phyloP scores from a whole-genome alignment of 2,797 vertebrate genomes.

The Malurus leucopterus region DNA sequence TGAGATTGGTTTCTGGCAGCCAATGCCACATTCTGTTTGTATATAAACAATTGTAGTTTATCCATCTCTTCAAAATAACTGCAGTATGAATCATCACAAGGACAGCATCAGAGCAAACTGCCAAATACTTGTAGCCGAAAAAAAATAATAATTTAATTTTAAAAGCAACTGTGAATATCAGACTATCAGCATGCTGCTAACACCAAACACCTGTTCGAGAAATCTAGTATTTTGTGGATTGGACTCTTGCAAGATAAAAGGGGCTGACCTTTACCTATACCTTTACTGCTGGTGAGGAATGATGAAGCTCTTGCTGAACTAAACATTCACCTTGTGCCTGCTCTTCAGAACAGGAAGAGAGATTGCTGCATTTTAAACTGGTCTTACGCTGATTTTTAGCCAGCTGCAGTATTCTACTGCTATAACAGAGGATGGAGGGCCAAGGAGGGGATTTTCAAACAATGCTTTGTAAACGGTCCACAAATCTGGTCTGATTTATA shows the following conservation, averaged over 20 bases:
- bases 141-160: background rate
- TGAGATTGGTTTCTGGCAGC: constrained; percentile 1
- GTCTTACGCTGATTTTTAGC: background rate
- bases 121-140: background rate
- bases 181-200: background rate
- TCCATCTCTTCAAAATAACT: constrained; percentile 29
- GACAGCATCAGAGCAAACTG: background rate
- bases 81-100: constrained; percentile 15
- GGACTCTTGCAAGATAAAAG: background rate
- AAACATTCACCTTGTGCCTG: background rate
- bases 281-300: background rate
- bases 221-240: background rate
- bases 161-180: background rate
- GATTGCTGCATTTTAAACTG: background rate
- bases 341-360: background rate
- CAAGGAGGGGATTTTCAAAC: constrained; percentile 10
- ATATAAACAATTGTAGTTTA: constrained; percentile 38
- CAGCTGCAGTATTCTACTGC: background rate
- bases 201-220: background rate
- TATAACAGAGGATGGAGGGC: background rate
- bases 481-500: background rate
- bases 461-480: background rate
- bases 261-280: background rate
- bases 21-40: constrained; percentile 39
- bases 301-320: background rate